Conservation (phyloP, 2,113 vertebrate genomes). For the Sapayoa aenigma region DNA sequence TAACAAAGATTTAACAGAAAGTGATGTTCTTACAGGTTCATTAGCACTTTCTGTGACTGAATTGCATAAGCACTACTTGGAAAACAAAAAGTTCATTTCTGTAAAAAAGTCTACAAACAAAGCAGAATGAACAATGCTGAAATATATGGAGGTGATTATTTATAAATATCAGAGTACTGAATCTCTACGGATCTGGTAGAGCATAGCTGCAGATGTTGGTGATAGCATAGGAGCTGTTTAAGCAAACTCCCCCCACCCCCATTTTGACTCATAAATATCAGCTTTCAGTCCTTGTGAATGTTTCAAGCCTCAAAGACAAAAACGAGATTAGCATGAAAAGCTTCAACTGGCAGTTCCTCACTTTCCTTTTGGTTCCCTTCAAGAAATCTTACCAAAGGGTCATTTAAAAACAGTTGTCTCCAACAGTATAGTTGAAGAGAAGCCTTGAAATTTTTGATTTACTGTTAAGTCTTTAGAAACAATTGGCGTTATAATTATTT, state of each 20-base stretch:
- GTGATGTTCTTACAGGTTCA: background rate
- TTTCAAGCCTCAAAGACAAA: conserved; percentile 44
- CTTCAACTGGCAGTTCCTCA: background rate
- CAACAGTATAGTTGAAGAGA: background rate
- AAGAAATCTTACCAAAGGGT: background rate
- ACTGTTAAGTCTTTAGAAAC: background rate
- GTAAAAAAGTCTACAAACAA: background rate
- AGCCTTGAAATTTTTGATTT: background rate
- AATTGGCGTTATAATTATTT: background rate
- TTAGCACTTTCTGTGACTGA: background rate
- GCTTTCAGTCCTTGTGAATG: background rate
- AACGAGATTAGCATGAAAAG: conserved; percentile 17
- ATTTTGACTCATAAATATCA: background rate
- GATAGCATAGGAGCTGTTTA: background rate
- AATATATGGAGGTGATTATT: background rate
- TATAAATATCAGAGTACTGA: background rate
- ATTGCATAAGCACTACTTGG: background rate
- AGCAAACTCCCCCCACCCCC: background rate
- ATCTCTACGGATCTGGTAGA: background rate
- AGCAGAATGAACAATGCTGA: background rate
- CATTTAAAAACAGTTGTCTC: background rate
- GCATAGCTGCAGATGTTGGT: background rate
- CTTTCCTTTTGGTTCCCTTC: background rate
- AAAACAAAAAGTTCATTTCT: background rate
- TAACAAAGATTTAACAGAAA: background rate